Evolutionary conservation across 2,113 vertebrate species (phyloP).

Genomic region (Mionectes macconnelli): DNA sequence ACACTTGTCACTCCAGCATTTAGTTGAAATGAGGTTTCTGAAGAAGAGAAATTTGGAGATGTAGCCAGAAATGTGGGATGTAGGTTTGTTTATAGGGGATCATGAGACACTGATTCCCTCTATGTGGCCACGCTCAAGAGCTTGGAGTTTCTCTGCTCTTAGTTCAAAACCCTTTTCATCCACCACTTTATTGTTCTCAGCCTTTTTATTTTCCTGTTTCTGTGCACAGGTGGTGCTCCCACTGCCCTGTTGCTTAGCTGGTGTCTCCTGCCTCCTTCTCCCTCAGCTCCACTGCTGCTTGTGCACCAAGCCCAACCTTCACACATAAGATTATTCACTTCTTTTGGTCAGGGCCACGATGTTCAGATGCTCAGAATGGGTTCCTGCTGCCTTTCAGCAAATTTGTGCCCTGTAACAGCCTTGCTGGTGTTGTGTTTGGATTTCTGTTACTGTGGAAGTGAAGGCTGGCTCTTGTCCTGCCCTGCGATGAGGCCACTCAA

Average conservation of each 20-base stretch:
- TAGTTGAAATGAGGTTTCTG: not conserved
- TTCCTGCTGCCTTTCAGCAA: not conserved
- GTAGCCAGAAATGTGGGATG: not conserved
- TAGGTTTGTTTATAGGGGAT: fast-evolving
- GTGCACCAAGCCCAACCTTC: fast-evolving
- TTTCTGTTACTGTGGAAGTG: not conserved
- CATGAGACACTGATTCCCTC: fast-evolving
- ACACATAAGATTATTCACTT: fast-evolving
- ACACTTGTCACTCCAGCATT: not conserved
- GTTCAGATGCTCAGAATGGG: not conserved
- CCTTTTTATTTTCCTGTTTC: not conserved
- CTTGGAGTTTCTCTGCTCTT: not conserved
- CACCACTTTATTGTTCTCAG: not conserved
- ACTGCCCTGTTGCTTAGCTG: not conserved
- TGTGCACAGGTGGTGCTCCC: not conserved
- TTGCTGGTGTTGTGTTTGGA: fast-evolving
- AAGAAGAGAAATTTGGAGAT: not conserved
- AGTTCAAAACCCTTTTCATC: not conserved
- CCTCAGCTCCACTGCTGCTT: not conserved
- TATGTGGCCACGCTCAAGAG: fast-evolving
- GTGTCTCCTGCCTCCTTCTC: not conserved
- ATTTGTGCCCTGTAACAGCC: not conserved
- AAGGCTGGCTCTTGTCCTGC: too few species aligned
- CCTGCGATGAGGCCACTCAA: not conserved
- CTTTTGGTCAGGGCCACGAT: fast-evolving